Base-by-base conservation (phyloP, 2,888 invertebrate species). In the Trisateles emortualis region DNA sequence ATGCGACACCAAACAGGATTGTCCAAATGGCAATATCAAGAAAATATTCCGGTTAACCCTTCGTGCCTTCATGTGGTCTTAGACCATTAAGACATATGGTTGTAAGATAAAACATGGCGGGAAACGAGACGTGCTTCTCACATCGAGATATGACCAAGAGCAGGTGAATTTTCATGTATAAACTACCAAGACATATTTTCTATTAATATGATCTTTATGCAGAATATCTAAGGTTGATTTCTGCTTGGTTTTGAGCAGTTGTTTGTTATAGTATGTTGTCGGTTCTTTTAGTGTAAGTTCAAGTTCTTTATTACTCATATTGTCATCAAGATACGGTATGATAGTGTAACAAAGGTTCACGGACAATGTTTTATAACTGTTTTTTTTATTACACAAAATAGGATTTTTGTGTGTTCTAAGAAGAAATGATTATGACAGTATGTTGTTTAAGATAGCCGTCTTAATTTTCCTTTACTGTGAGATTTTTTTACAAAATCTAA, bases 71-170 rank as follows among this genome's bases (percentile, higher is more conserved):
- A 85, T 86, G 84, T 84, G 87, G 83, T 84, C 85, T 77, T 67
- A 70, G 76, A 76, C 87, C 86, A 90, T 90, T 90, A 90, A 85
- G 83, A 81, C 80, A 71, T 79, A 78, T 79, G 78, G 76, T 79
- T 77, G 69, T 50, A 64, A 80, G 88, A 89, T 87, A 88, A 86
- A 67, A 67, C 79, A 64, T 71, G 74, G 79, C 79, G 84, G 84
- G 81, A 75, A 79, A 79, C 73, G 79, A 81, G 85, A 90, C 90
- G 89, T 90, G 90, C 87, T 88, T 79, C 84, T 84, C 86, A 80
- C 81, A 89, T 90, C 90, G 83, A 78, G 90, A 90, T 88, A 87
- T 75, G 74, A 72, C 69, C 75, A 65, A 74, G 77, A 78, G 74
- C 84, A 84, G 86, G 86, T 88, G 87, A 83, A 80, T 78, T 82